Evolutionary conservation across 2,113 vertebrate species (phyloP), one percentile per base, ranked within the genome.

Genomic region (Okapia johnstoni): DNA sequence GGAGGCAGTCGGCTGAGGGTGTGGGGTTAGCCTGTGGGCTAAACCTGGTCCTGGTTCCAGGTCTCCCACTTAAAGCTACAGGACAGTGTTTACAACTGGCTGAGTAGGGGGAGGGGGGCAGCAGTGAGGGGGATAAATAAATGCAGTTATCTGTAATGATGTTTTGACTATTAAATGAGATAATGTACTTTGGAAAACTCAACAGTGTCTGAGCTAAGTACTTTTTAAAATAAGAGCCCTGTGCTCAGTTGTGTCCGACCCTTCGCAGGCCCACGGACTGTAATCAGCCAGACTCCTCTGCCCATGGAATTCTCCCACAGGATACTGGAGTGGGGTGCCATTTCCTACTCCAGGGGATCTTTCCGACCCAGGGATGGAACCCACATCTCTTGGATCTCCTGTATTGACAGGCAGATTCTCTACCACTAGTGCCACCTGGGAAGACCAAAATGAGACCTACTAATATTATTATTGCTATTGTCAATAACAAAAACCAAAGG

Each of bases 21-120:
- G 2, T 15, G 16, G 26, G 26, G 2, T 58, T 17, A 70, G 60
- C n/a, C 21, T 54, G 10, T 1, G 0, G 2, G 63, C 13, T 0
- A 2, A 43, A 30, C 40, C 43, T 30, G 46, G 30, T 16, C 7
- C 13, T 7, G 54, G 48, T 21, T 21, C 43, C 43, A 3, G n/a
- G 10, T 58, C 21, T 48, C 60, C 21, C 25, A 30, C 54, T 73
- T n/a, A 50, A 2, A 43, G 43, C 85, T 76, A 36, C 1, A 19
- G 16, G 40, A 23, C 7, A 54, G n/a, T 58, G 16, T 58, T 96
- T 95, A 73, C 26, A 85, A 21, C 14, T 43, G 26, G 77, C 10
- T 26, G 40, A 43, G n/a, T 57, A 2, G 57, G 5, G n/a, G 21
- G 19, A 0, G 17, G 4, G 4, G 9, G 52, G 52, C 5, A 1